Base-by-base conservation (phyloP, 2,888 invertebrate genomes). In the Rapana venosa region DNA sequence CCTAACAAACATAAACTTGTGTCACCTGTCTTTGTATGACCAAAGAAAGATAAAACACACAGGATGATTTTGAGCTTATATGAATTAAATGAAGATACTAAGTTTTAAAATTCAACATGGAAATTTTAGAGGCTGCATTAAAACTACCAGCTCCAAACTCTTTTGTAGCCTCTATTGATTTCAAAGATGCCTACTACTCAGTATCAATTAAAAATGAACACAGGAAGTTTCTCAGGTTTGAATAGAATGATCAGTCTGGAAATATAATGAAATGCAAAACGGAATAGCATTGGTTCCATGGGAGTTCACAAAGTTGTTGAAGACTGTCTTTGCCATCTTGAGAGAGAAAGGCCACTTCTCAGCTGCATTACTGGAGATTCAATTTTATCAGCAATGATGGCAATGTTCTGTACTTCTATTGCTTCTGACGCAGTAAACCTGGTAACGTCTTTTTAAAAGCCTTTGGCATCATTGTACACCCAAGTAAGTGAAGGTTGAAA, bases 331-430 rank as follows among this genome's bases (percentile, higher is more conserved):
- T 88, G 81, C 84, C 70, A 66, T 61, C 32, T 66, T 88, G 58
- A 56, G 66, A 81, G 83, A 88, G 74, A 88, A 83, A 35, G 88
- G 84, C 11, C 88, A 88, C 32, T 22, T 66, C 0, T 83, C 81
- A 26, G 66, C 84, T 20, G 61, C 84, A 1, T 88, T 88, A 61
- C 35, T 88, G 47, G 84, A 84, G 90, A 87, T 85, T 91, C 66
- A 90, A 87, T 85, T 70, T 88, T 70, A 58, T 85, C 87, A 79
- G 91, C 79, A 91, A 88, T 86, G 89, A 91, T 79, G 88, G 88
- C 56, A 90, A 89, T 56, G 47, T 84, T 88, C 77, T 88, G 87
- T 90, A 87, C 32, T 22, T 8, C 2, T 15, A 84, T 36, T 66
- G 70, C 70, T 17, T 70, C 35, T 58, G 61, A 83, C 36, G 8